Evolutionary conservation across 2,888 invertebrate species (phyloP), one percentile per base, ranked within the genome.

Genomic region (Diloba caeruleocephala): DNA sequence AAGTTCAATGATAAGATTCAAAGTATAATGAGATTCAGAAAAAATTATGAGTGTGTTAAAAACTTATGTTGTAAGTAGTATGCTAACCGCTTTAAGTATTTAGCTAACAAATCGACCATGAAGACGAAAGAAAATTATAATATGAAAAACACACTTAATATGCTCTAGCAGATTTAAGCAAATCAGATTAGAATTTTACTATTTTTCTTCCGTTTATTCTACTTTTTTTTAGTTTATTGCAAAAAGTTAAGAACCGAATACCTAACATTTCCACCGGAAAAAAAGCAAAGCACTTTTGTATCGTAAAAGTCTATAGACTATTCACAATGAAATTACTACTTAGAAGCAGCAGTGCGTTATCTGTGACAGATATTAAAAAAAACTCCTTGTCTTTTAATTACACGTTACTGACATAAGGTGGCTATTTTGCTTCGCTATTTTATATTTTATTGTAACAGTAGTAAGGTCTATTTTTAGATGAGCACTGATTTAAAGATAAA

Each of bases 381-480:
- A 79, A 67, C 74, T 75, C 65, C 78, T 78, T 76, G 79, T 82
- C 74, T 78, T 80, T 78, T 81, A 83, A 84, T 85, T 82, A 82
- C 66, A 82, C 64, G 76, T 71, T 71, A 50, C 73, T 48, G 53
- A 70, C 74, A 71, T 68, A 70, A 68, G 55, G 66, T 68, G 54
- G 71, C 29, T 33, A 19, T 19, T 29, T 19, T 17, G 37, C 17
- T 44, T 38, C 41, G 42, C 53, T 17, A 74, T 51, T 81, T 73
- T 64, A 50, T 36, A 63, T 71, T 64, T 61, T 85, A 80, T 70
- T 14, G 0, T 15, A n/a, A 41, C 34, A 21, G 15, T 0, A 0
- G 52, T 78, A 84, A 67, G 71, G 83, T 76, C 45, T 67, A 70
- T 77, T 78, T 78, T 77, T 42, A 61, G 55, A 42, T 59, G 51